Base-by-base conservation (phyloP, 2,797 vertebrate genomes). In the Lacerta bilineata region DNA sequence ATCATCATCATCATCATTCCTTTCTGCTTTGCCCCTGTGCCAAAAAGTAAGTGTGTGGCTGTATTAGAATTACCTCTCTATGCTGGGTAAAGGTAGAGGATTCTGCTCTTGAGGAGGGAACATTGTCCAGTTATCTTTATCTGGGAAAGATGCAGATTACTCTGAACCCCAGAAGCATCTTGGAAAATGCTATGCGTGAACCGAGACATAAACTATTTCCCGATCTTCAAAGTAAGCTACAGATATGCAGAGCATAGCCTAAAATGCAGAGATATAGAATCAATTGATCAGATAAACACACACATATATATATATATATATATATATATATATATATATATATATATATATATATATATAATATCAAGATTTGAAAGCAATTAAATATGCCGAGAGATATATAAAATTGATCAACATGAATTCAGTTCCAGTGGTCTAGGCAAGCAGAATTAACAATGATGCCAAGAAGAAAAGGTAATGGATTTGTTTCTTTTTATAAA, bases 51-150 rank as follows among this genome's bases (percentile, higher is more conserved):
- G 36, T n/a, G 25, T 18, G 9, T 33, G 64, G 10, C 61, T 83
- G 2, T 33, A 7, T 87, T 61, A 75, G 39, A 82, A 33, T 23
- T 25, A 29, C 82, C 61, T 7, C 46, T 66, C 9, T 36, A 20
- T 78, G 64, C 18, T 79, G 46, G 71, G 80, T 78, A 78, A 83
- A 84, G 36, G 11, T 55, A 46, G 36, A 69, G 66, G 77, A 29
- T 59, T 11, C 68, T 59, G n/a, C 75, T 64, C 50, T 88, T 79
- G 74, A 78, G 71, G 76, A 72, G 9, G 25, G 11, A 55, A 83
- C 8, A 36, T 33, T 78, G 41, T n/a, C 64, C 64, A 78, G 43
- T 84, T 78, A 77, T 78, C 69, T 41, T 27, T 78, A 55, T 10
- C 46, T 69, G 33, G 61, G 61, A 55, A 17, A 55, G 25, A 83